Conservation (phyloP, 2,113 vertebrate species). For the Gnathonemus echidnorhynchus region DNA sequence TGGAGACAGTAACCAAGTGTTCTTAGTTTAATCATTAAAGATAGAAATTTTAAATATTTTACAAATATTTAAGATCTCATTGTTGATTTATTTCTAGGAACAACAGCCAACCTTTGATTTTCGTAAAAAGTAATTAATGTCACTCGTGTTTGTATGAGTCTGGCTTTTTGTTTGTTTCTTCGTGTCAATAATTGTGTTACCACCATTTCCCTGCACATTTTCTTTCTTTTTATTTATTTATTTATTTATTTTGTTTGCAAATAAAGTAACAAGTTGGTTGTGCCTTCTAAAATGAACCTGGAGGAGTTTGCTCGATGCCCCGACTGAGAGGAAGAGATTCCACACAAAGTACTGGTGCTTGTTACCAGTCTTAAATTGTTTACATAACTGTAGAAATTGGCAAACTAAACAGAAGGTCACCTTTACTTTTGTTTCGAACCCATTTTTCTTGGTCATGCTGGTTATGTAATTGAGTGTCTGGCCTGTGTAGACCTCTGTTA, state of each 20-base stretch:
- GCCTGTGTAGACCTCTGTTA: conserved; percentile 33
- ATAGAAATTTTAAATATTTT: not conserved
- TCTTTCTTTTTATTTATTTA: conserved; percentile 19
- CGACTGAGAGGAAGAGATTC: not conserved
- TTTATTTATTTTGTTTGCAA: conserved; percentile 35
- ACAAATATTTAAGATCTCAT: not conserved
- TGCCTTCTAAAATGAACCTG: not conserved
- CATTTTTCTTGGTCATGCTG: conserved; percentile 41
- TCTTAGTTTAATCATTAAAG: not conserved
- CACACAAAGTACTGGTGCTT: not conserved
- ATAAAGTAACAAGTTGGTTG: conserved; percentile 27
- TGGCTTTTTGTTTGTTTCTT: not conserved
- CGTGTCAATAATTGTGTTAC: not conserved
- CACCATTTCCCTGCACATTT: not conserved
- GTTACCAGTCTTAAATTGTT: not conserved
- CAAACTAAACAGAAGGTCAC: conserved; percentile 1
- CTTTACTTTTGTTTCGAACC: conserved; percentile 26
- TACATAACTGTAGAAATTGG: no score
- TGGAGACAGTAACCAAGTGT: not conserved
- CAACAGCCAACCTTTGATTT: not conserved
- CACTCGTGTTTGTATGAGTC: not conserved
- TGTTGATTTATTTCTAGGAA: not conserved
- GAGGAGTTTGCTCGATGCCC: not conserved
- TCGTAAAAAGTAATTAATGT: not conserved
- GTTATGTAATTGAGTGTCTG: conserved; percentile 52